phyloP scores from a whole-genome alignment of 1,140 invertebrate genomes.

The Pentalonia nigronervosa region DNA sequence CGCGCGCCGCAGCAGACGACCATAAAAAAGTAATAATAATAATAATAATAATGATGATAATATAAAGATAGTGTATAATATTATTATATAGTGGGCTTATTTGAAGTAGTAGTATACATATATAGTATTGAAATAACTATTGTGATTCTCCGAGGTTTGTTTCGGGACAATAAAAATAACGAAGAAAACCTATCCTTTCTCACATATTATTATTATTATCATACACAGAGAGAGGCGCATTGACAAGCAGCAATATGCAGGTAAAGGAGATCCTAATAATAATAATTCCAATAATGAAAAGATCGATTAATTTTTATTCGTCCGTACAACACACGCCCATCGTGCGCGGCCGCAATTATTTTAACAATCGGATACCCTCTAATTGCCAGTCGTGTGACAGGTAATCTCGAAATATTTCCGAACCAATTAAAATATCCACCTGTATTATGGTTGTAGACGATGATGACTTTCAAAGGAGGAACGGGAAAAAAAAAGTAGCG shows the following conservation, averaged over 20 bases:
- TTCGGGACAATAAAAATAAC: constrained; percentile 55
- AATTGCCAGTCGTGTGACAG: constrained; percentile 55
- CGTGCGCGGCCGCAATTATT: constrained; percentile 44
- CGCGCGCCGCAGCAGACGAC: not conserved
- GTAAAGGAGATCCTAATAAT: constrained; percentile 55
- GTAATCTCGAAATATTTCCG: constrained; percentile 51
- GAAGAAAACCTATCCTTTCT: constrained; percentile 55
- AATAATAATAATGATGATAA: constrained; percentile 29
- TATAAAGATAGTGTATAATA: constrained; percentile 25
- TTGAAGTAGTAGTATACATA: constrained; percentile 48
- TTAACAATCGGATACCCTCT: constrained; percentile 57
- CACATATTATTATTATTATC: constrained; percentile 21
- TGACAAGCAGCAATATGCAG: constrained; percentile 52
- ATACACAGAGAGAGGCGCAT: constrained; percentile 23
- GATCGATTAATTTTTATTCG: constrained; percentile 57
- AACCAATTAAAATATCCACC: constrained; percentile 57
- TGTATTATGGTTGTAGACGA: constrained; percentile 33
- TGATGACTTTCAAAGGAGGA: constrained; percentile 40
- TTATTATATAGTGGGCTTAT: constrained; percentile 24
- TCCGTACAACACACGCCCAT: constrained; percentile 51
- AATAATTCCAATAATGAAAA: constrained; percentile 57
- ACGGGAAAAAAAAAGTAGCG: constrained; percentile 11
- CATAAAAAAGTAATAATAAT: not conserved
- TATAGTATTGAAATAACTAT: constrained; percentile 44
- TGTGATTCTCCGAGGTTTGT: constrained; percentile 48